A percentile compares a stretch with the other conserved stretches of the same genome.
Conservation (phyloP, 2,888 invertebrate genomes). For the Plagiodera versicolora region DNA sequence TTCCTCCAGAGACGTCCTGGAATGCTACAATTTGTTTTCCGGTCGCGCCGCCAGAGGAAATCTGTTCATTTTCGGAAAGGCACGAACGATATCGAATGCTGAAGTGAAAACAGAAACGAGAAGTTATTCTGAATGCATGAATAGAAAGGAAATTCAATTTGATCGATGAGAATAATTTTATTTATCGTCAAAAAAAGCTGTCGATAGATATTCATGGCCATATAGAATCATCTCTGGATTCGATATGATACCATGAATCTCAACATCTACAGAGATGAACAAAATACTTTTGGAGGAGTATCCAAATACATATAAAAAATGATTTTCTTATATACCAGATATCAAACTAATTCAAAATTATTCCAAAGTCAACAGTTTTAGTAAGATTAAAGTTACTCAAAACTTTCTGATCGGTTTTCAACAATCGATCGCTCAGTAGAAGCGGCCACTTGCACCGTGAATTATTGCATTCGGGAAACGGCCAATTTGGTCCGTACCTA, state of each 20-base stretch:
- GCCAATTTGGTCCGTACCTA: slow-evolving; percentile 16
- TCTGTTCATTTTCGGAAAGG: slow-evolving; percentile 7
- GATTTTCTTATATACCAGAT: too few relatives aligned
- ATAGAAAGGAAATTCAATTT: background rate
- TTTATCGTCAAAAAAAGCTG: background rate
- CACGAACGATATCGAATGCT: slow-evolving; percentile 5
- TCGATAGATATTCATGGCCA: background rate
- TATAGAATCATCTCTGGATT: too few relatives aligned
- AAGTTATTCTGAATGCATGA: slow-evolving; percentile 2
- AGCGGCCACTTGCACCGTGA: background rate
- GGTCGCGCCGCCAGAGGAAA: background rate
- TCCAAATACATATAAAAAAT: too few relatives aligned
- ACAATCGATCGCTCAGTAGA: background rate
- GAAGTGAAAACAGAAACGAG: slow-evolving; percentile 7
- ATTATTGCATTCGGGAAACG: slow-evolving; percentile 2
- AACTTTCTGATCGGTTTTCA: background rate
- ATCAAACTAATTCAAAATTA: too few relatives aligned
- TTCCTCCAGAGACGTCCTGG: slow-evolving; percentile 3
- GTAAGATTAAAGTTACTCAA: too few relatives aligned
- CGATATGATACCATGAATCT: too few relatives aligned
- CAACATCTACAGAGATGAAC: too few relatives aligned
- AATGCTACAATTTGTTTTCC: slow-evolving; percentile 18
- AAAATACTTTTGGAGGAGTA: too few relatives aligned
- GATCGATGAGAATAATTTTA: background rate
- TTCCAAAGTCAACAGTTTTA: too few relatives aligned